These are phyloP conservation scores for Ictalurus punctatus DNA, from an alignment of 2,113 vertebrate genomes.

Conservation along the genomic window DNA sequence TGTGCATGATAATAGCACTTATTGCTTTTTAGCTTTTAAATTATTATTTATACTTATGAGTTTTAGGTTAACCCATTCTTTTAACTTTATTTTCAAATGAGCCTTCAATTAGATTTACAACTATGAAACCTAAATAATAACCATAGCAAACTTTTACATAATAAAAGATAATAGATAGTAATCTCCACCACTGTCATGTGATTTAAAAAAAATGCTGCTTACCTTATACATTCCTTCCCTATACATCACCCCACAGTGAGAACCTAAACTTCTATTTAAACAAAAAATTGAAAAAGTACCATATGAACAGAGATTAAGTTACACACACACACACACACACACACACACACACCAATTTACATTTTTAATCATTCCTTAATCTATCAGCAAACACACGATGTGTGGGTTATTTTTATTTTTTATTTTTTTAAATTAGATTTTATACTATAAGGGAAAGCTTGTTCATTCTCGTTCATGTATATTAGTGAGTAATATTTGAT, in stretches of 20 bases:
- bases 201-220: too few relatives aligned
- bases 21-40: not conserved
- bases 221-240: not conserved
- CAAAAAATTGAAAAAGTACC: not conserved
- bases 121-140: not conserved
- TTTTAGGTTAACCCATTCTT: not conserved
- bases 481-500: not conserved
- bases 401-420: too few relatives aligned
- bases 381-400: too few relatives aligned
- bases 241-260: not conserved
- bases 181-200: too few relatives aligned
- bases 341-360: not conserved
- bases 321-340: not conserved
- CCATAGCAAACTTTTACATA: too few relatives aligned
- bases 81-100: not conserved
- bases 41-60: not conserved
- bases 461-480: not conserved
- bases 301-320: not conserved
- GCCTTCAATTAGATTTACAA: not conserved
- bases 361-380: too few relatives aligned
- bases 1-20: not conserved
- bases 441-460: not conserved
- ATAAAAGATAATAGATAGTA: too few relatives aligned
- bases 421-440: not conserved
- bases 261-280: not conserved